Percentiles rank a stretch among this genome's conserved stretches.
Conservation (phyloP, 1,140 invertebrate genomes). For the Oncopeltus fasciatus region DNA sequence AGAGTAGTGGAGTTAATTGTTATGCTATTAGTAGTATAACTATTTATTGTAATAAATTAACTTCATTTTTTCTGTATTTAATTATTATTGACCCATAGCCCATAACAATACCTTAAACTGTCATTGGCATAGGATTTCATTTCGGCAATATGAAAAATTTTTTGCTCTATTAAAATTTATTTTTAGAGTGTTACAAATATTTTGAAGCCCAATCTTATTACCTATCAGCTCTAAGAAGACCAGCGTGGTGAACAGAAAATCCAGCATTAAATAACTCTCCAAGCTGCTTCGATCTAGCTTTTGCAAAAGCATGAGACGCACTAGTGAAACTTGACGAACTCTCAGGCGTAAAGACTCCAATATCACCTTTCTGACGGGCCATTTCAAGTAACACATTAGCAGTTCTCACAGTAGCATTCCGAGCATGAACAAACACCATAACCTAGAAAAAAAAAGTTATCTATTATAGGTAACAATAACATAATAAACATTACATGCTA, state of each 20-base stretch:
- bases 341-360: slow-evolving; percentile 50
- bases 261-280: slow-evolving; percentile 72
- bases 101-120: no score
- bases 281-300: slow-evolving; percentile 60
- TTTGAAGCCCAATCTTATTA: no score
- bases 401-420: slow-evolving; percentile 85
- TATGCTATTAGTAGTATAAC: no score
- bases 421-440: slow-evolving; percentile 97
- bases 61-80: background rate
- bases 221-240: slow-evolving; percentile 74
- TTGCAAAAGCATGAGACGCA: slow-evolving; percentile 47
- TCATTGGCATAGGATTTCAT: no score
- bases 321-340: slow-evolving; percentile 37
- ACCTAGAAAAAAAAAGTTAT: slow-evolving; percentile 46
- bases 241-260: slow-evolving; percentile 93
- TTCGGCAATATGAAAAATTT: no score
- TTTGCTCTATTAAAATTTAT: no score
- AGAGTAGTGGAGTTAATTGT: no score
- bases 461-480: no score
- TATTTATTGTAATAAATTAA: no score
- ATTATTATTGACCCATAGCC: no score
- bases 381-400: slow-evolving; percentile 65
- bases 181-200: no score
- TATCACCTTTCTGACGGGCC: slow-evolving; percentile 54
- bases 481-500: no score